Conservation (phyloP, 2,113 vertebrate genomes). For the Neofelis nebulosa region DNA sequence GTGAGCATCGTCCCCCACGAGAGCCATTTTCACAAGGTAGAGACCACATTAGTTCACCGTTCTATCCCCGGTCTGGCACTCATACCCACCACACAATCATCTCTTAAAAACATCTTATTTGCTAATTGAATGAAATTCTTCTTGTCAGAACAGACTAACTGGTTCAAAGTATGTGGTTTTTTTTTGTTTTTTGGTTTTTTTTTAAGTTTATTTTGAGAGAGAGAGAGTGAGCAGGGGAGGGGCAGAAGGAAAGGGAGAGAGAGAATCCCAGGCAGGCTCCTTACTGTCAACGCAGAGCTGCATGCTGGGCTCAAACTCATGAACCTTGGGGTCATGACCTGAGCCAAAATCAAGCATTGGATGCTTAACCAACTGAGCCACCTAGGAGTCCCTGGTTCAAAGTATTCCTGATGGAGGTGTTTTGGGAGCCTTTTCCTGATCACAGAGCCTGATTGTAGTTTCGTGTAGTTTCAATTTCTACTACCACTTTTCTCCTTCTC, state of each 20-base stretch:
- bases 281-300: no score
- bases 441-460: neutral
- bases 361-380: no score
- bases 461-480: rapidly evolving
- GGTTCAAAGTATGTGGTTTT: neutral
- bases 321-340: no score
- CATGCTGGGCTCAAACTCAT: no score
- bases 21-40: neutral
- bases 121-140: neutral
- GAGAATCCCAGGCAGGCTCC: no score
- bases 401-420: neutral
- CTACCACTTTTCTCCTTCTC: neutral
- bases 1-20: rapidly evolving
- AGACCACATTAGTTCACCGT: neutral
- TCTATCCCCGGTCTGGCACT: neutral
- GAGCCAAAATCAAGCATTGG: no score
- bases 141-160: neutral
- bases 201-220: no score
- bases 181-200: no score
- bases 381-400: no score
- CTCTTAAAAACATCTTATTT: neutral
- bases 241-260: no score
- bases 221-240: no score
- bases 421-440: neutral
- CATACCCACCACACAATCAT: no score